Base-by-base conservation (phyloP, 2,113 vertebrate genomes). In the Sitta europaea region DNA sequence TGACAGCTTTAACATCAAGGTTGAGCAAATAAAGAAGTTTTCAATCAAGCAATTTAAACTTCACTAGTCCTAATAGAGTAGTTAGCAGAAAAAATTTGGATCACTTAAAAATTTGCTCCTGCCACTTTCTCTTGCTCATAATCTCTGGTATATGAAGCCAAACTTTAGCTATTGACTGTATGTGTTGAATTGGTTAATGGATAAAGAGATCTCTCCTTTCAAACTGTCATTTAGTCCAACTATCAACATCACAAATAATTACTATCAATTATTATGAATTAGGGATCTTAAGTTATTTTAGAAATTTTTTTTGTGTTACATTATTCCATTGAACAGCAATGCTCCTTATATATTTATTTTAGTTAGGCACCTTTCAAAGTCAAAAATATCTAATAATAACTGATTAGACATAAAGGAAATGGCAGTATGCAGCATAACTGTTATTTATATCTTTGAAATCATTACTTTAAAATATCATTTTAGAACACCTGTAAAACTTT, bases 1-100 rank as follows among this genome's bases (percentile, higher is more conserved):
- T n/a, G 62, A 67, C 50, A 92, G 78, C 42, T 59, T 87, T 94
- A 86, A 94, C 71, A 92, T 93, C 72, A 87, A 82, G 61, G 36
- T 23, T 95, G 59, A 77, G 79, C 73, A 97, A 95, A 95, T 93
- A 96, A 96, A 97, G 53, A 86, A 92, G 78, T 95, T 97, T 98
- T 95, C 90, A 96, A 90, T 96, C 87, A 97, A 86, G 35, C 38
- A 92, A 78, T 95, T 96, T 95, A 95, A 95, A 92, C 88, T 84
- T 96, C 61, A 83, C 65, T 97, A 87, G 51, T 96, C 72, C 67
- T 96, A 81, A 91, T 66, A 94, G 23, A 92, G 55, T 59, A 95
- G 81, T 96, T 93, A 96, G 88, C 19, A 93, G 63, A 92, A 94
- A 94, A 51, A 89, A 87, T 89, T 53, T 43, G 85, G 90, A 63